Evolutionary conservation across 1,140 invertebrate species (phyloP), one percentile per base, ranked within the genome.

Genomic region (Drosophila parvula): DNA sequence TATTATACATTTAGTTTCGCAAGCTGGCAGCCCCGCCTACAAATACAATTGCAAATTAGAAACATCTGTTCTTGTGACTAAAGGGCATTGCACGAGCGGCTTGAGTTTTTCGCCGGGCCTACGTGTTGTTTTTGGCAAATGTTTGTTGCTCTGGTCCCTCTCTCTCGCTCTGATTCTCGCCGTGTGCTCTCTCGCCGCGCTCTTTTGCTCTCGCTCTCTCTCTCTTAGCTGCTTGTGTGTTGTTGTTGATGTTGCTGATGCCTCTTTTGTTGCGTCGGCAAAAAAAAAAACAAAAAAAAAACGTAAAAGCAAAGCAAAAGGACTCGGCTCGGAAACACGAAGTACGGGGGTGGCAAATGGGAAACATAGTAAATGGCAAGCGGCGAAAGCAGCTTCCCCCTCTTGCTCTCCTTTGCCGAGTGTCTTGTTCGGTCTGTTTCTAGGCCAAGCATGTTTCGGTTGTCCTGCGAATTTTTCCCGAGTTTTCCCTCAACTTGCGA

Each of bases 121-220:
- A 68, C 63, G 62, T 77, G 74, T 77, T 77, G 55, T 77, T 77
- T 77, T 77, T 77, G 73, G 53, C 74, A 77, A 77, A 77, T 77
- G 74, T 76, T 77, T 77, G 74, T 32, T 55, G 38, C 51, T 47
- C n/a, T 63, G 18, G 45, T n/a, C 64, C 40, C 68, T 32, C 67
- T 63, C 59, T 44, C 36, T 32, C 65, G 45, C 57, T 59, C 32
- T 47, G 43, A 18, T 11, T 38, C 41, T 70, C 62, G 48, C 22
- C 50, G 67, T 9, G 8, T 67, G 68, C 30, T 41, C 34, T 53
- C 59, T 61, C 58, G 32, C 44, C 18, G 28, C 43, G 28, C 58
- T 60, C 58, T 36, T 14, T 6, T 32, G 50, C n/a, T n/a, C 28
- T 9, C 28, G n/a, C 34, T 28, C 36, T 22, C 18, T 4, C 10